Evolutionary conservation across 2,797 vertebrate genomes (phyloP), one percentile per base, ranked within the genome.

Genomic region (Tragelaphus oryx): DNA sequence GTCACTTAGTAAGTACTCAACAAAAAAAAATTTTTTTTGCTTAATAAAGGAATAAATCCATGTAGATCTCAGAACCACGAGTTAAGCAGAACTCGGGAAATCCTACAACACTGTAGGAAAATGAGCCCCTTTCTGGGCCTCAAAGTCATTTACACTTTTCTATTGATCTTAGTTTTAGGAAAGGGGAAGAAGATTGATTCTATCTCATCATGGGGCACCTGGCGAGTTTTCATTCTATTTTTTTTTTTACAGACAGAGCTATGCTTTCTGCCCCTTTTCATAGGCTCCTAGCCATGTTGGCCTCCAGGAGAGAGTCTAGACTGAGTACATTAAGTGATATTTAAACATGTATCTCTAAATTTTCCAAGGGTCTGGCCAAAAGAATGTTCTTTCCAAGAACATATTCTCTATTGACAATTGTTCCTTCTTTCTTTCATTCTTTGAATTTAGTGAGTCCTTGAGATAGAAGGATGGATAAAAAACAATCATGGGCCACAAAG

Each of bases 291-390:
- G 44, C 24, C 8, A 22, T 3, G 0, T 22, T 44, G 80, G 52
- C 81, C 62, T 74, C 60, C 30, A 44, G 24, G 11, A 18, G 24
- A 52, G 22, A 89, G 83, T 87, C 68, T 89, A 94, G 91, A 88
- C 59, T 11, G 20, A 46, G 28, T 65, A 57, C 59, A 87, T 79
- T 71, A 75, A n/a, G 24, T 81, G 84, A 92, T 57, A n/a, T 87
- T 76, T 87, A 89, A 50, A 60, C 50, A 59, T 2, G 2, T 33
- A 57, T 80, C 90, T 94, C 87, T 60, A 81, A 90, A 76, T 85
- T 89, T 79, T 74, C 95, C 92, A 52, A 37, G 44, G 79, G 30
- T 74, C 91, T 87, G 41, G 33, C 84, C 94, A 60, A 87, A 88
- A 83, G 52, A 59, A 1, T 54, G 65, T 59, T 93, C 85, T 50